These are phyloP conservation scores for Oscheius sp. DNA, from an alignment of 2,888 invertebrate genomes.

Conservation along the genomic window DNA sequence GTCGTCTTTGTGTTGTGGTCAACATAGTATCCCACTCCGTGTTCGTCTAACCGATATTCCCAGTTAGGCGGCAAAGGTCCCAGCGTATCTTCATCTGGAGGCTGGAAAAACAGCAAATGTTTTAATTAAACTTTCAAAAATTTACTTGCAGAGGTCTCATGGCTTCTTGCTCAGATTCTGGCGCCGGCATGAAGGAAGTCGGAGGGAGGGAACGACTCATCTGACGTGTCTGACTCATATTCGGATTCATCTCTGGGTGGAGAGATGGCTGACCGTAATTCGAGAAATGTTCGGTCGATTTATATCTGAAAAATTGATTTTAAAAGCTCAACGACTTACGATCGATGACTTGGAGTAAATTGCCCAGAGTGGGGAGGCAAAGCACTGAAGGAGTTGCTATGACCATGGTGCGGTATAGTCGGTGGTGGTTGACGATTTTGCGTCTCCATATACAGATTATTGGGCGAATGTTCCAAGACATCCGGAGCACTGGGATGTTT, in stretches of 20 bases:
- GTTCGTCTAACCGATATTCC: slow-evolving; percentile 45
- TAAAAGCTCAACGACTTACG: not conserved
- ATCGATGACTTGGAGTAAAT: not conserved
- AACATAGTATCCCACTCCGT: slow-evolving; percentile 44
- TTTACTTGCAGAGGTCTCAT: not conserved
- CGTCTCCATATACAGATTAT: not conserved
- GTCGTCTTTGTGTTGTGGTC: slow-evolving; percentile 50
- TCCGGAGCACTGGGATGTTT: not conserved
- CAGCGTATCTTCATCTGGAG: slow-evolving; percentile 26
- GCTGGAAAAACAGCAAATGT: too few relatives aligned
- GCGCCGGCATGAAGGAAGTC: not conserved
- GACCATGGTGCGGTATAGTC: not conserved
- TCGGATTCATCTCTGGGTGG: not conserved
- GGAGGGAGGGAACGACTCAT: not conserved
- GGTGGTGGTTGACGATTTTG: not conserved
- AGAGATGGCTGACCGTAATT: slow-evolving; percentile 2
- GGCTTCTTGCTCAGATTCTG: not conserved
- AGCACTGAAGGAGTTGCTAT: slow-evolving; percentile 9
- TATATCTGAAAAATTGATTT: not conserved
- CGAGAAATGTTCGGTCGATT: slow-evolving; percentile 1
- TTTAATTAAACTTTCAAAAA: not conserved
- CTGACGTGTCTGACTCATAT: not conserved
- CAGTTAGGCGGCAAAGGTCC: slow-evolving; percentile 45
- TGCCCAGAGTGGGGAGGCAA: slow-evolving; percentile 1
- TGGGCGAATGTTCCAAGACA: not conserved